Evolutionary conservation across 2,797 vertebrate species (phyloP).

Genomic region (Mormyrops attenuatus): DNA sequence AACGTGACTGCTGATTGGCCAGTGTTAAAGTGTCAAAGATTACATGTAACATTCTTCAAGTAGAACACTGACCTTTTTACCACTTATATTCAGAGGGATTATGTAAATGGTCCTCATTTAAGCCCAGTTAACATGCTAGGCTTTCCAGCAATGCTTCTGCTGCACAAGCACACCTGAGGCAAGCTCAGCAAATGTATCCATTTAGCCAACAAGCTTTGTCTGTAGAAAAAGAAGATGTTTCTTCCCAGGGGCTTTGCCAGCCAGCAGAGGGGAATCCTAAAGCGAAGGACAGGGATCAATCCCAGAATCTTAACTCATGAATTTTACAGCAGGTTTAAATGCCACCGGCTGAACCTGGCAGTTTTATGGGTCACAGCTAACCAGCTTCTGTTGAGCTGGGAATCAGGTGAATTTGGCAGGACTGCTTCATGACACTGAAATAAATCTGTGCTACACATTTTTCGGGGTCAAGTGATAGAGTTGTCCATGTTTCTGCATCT

Average conservation of each 20-base stretch:
- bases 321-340: conserved; percentile 66
- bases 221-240: conserved; percentile 41
- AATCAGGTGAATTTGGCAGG: conserved; percentile 46
- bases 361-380: conserved; percentile 45
- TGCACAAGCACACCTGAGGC: conserved; percentile 43
- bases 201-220: conserved; percentile 54
- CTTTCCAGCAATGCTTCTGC: conserved; percentile 15
- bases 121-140: conserved; percentile 7
- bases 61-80: neutral
- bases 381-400: conserved; percentile 40
- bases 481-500: conserved; percentile 22
- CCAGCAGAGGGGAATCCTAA: conserved; percentile 30
- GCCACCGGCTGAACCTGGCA: conserved; percentile 56
- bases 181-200: conserved; percentile 45
- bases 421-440: conserved; percentile 49
- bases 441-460: conserved; percentile 36
- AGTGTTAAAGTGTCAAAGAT: neutral
- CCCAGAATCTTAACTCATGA: conserved; percentile 54
- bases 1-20: neutral
- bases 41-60: neutral
- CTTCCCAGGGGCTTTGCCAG: neutral
- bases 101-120: conserved; percentile 25
- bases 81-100: conserved; percentile 26
- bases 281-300: conserved; percentile 56
- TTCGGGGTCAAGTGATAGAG: neutral